A percentile compares a stretch with the other conserved stretches of the same genome.
Evolutionary conservation across 2,888 invertebrate species (phyloP).

Genomic region (Macrophya alboannulata): DNA sequence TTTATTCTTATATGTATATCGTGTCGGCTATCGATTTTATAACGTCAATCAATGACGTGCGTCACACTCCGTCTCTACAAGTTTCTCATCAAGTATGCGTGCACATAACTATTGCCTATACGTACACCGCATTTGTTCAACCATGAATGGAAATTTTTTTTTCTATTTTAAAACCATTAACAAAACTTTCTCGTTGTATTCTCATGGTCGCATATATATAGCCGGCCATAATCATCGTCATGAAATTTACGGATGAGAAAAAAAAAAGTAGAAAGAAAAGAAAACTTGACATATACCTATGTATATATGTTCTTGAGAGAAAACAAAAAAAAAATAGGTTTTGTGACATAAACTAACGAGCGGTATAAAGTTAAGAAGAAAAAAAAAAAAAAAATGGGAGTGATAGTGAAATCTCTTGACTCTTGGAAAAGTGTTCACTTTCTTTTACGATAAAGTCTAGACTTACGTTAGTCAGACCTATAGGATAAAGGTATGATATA

Average conservation of each 20-base stretch:
- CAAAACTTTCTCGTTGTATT: background rate
- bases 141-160: background rate
- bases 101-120: background rate
- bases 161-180: background rate
- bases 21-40: conserved; percentile 13
- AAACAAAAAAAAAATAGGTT: background rate
- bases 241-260: background rate
- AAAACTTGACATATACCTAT: too few relatives aligned
- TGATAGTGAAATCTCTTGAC: background rate
- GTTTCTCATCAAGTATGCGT: conserved; percentile 2
- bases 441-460: conserved; percentile 12
- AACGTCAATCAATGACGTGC: conserved; percentile 7
- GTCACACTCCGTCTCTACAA: background rate
- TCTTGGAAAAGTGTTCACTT: background rate
- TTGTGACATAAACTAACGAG: background rate
- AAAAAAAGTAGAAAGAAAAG: background rate
- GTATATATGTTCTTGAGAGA: too few relatives aligned
- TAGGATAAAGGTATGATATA: background rate
- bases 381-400: background rate
- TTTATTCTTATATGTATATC: background rate
- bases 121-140: background rate
- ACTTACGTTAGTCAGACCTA: background rate
- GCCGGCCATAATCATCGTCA: background rate
- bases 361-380: background rate
- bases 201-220: background rate